Conservation (phyloP, 2,888 invertebrate species). For the Campoletis raptor region DNA sequence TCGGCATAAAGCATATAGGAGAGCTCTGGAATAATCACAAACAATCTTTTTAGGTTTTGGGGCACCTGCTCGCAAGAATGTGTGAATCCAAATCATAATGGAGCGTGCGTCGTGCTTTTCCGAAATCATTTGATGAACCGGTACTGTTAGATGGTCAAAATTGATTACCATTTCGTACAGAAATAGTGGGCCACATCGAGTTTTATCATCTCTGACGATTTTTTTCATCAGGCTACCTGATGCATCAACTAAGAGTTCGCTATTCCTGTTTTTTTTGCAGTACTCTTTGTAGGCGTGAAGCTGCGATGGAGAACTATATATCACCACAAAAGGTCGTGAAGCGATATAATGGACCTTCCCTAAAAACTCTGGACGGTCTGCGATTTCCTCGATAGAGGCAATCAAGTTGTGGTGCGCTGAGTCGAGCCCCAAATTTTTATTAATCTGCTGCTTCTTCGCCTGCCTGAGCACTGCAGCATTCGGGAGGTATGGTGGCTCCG, state of each 20-base stretch:
- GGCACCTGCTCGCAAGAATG: neutral
- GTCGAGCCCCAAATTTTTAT: neutral
- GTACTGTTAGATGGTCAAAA: neutral
- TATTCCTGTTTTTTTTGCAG: neutral
- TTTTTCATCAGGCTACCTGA: neutral
- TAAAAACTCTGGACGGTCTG: neutral
- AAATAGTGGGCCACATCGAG: constrained; percentile 10
- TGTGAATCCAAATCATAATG: neutral
- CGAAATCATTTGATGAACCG: constrained; percentile 9
- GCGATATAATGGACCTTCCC: neutral
- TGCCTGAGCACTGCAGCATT: neutral
- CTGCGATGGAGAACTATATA: neutral
- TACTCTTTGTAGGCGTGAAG: constrained; percentile 16
- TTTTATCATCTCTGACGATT: neutral
- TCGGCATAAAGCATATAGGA: constrained; percentile 1
- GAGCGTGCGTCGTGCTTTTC: neutral
- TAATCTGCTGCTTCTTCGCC: neutral
- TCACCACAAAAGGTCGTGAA: neutral
- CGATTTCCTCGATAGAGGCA: neutral
- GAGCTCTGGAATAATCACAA: constrained; percentile 1
- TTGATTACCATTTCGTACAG: neutral
- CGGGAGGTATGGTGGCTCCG: neutral
- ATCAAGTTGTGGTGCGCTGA: neutral
- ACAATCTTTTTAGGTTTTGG: neutral
- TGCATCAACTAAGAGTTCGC: neutral